A percentile compares a stretch with the other conserved stretches of the same genome.
phyloP scores from a whole-genome alignment of 2,797 vertebrate genomes.

The Malacoraja senta region DNA sequence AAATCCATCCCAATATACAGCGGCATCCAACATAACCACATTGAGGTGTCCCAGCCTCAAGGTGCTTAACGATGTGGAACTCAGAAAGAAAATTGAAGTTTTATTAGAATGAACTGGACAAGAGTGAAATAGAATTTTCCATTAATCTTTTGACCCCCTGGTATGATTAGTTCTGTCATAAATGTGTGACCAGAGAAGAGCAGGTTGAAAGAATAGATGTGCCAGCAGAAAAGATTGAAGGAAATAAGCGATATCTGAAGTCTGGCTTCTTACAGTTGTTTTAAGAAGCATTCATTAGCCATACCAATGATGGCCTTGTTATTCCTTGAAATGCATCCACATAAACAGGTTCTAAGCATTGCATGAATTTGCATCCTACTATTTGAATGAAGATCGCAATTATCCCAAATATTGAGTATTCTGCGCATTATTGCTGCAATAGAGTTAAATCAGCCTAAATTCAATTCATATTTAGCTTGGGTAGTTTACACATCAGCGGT shows the following conservation, averaged over 20 bases:
- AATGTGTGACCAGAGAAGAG: background rate
- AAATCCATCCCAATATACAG: background rate
- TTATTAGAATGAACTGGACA: constrained; percentile 33
- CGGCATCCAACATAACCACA: background rate
- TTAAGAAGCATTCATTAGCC: background rate
- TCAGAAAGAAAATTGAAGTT: constrained; percentile 6
- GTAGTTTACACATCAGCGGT: no score
- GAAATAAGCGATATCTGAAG: background rate
- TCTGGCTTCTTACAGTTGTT: background rate
- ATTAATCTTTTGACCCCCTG: constrained; percentile 29
- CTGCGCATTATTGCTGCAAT: background rate
- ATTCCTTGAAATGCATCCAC: background rate
- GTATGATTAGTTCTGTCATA: constrained; percentile 29
- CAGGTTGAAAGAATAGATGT: constrained; percentile 7
- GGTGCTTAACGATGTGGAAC: constrained; percentile 18
- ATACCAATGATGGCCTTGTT: background rate
- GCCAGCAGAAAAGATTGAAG: background rate
- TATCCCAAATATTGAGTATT: background rate
- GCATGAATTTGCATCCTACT: background rate
- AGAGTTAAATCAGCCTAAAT: background rate
- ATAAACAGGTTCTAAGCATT: background rate
- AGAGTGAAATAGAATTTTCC: constrained; percentile 32
- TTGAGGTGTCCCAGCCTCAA: background rate
- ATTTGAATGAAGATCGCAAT: background rate
- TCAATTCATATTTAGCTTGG: no score